These are phyloP conservation scores for Leucania comma DNA, from an alignment of 2,888 invertebrate species.

Conservation along the genomic window DNA sequence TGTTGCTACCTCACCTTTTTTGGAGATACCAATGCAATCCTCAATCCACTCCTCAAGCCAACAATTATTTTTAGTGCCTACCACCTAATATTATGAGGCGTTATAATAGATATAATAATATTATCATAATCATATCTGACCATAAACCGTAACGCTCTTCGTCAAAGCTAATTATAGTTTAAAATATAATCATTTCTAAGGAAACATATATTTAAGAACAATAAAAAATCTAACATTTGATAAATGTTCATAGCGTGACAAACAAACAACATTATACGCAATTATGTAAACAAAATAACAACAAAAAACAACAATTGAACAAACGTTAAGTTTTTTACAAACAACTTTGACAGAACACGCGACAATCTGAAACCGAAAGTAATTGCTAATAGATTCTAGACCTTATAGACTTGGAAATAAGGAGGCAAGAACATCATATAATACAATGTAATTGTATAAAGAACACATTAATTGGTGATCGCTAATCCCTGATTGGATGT, in stretches of 20 bases:
- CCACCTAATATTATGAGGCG: neutral
- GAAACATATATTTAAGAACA: conserved; percentile 19
- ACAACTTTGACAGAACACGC: conserved; percentile 60
- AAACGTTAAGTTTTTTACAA: conserved; percentile 48
- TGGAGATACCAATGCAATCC: no score
- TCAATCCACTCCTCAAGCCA: no score
- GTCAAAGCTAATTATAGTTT: conserved; percentile 4
- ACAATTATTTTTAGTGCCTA: neutral
- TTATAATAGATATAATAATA: neutral
- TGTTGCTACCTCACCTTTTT: no score
- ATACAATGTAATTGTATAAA: conserved; percentile 52
- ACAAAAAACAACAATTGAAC: conserved; percentile 38
- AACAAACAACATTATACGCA: conserved; percentile 50
- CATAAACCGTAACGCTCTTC: neutral
- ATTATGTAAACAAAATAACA: conserved; percentile 62
- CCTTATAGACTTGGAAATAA: conserved; percentile 57
- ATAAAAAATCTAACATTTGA: conserved; percentile 18
- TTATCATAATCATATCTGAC: neutral
- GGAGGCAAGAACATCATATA: conserved; percentile 50
- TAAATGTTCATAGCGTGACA: conserved; percentile 51
- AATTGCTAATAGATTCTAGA: conserved; percentile 49
- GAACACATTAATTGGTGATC: conserved; percentile 56
- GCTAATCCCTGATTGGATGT: conserved; percentile 54
- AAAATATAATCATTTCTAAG: conserved; percentile 14
- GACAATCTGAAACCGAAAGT: conserved; percentile 63